Percentiles rank a stretch among this genome's conserved stretches.
phyloP scores from a whole-genome alignment of 2,797 vertebrate genomes.

The Bovichtus variegatus region DNA sequence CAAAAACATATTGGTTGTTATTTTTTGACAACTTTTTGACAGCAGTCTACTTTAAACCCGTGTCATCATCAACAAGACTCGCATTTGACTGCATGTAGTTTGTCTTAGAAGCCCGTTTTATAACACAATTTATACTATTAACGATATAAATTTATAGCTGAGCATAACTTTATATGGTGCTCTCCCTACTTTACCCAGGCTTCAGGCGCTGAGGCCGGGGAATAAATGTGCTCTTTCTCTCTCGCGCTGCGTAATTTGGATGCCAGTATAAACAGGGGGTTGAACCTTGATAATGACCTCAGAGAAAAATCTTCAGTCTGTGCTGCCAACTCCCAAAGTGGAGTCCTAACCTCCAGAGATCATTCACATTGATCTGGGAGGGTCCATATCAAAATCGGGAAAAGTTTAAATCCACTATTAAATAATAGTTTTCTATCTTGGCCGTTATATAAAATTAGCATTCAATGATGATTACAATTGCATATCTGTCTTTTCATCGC shows the following conservation, averaged over 20 bases:
- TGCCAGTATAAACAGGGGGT: slow-evolving; percentile 55
- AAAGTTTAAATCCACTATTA: background rate
- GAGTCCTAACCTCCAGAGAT: slow-evolving; percentile 15
- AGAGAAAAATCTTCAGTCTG: slow-evolving; percentile 41
- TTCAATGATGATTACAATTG: too few species aligned
- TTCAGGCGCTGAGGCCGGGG: slow-evolving; percentile 34
- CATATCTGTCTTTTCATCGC: background rate
- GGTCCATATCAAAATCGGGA: background rate
- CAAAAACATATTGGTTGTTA: slow-evolving; percentile 67
- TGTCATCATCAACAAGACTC: slow-evolving; percentile 45
- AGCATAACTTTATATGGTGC: slow-evolving; percentile 64
- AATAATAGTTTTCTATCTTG: background rate
- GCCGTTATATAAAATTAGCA: background rate
- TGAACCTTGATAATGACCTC: slow-evolving; percentile 59
- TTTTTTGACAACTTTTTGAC: slow-evolving; percentile 71
- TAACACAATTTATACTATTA: slow-evolving; percentile 44
- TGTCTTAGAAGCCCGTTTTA: slow-evolving; percentile 43
- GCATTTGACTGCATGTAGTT: slow-evolving; percentile 22
- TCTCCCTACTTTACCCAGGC: slow-evolving; percentile 24
- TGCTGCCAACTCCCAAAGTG: slow-evolving; percentile 31
- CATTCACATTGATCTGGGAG: background rate
- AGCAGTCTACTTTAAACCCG: slow-evolving; percentile 46
- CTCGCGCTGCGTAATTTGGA: slow-evolving; percentile 45
- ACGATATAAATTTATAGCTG: slow-evolving; percentile 56
- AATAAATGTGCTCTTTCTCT: slow-evolving; percentile 56